Conservation (phyloP, 2,113 vertebrate species). For the Catagonus wagneri region DNA sequence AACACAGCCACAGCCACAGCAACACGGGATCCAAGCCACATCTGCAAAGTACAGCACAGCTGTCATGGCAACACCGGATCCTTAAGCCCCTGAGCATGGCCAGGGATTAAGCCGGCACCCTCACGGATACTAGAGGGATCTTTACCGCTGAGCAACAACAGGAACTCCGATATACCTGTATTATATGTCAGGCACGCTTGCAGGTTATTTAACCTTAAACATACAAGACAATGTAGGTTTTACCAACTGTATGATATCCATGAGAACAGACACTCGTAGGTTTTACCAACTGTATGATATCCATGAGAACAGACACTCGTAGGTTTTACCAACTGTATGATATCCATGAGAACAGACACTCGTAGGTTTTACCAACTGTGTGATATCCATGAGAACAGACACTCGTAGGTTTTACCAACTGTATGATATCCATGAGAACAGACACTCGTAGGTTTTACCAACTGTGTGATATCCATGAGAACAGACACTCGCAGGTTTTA, state of each 20-base stretch:
- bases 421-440: not conserved
- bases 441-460: not conserved
- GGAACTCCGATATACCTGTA: not conserved
- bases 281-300: not conserved
- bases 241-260: not conserved
- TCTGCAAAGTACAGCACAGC: too few species aligned
- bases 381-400: not conserved
- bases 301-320: not conserved
- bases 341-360: not conserved
- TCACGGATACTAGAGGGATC: too few species aligned
- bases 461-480: not conserved
- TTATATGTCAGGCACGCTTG: not conserved
- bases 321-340: not conserved
- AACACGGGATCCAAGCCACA: too few species aligned
- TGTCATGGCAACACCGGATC: too few species aligned
- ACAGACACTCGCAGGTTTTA: too few species aligned
- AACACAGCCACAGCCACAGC: too few species aligned
- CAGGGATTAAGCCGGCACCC: too few species aligned
- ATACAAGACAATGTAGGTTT: not conserved
- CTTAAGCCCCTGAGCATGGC: too few species aligned
- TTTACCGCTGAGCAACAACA: too few species aligned
- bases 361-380: not conserved
- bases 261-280: not conserved
- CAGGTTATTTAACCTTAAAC: not conserved
- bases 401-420: not conserved